Percentiles rank a stretch among this genome's conserved stretches.
Conservation (phyloP, 1,140 invertebrate species). For the Leptestheria dahalacensis region DNA sequence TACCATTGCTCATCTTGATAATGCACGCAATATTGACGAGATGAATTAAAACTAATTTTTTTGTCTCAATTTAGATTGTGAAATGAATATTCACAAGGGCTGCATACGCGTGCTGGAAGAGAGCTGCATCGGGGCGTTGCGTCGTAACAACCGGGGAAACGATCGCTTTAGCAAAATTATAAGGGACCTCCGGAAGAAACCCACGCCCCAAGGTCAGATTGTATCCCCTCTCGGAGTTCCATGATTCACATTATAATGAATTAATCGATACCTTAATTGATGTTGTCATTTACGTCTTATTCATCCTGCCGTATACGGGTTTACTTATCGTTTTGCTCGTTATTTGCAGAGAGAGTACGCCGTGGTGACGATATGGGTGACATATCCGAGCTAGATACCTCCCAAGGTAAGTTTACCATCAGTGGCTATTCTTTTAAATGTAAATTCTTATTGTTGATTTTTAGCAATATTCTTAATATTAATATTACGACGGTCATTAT, state of each 20-base stretch:
- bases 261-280: too few relatives aligned
- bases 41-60: slow-evolving; percentile 13
- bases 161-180: slow-evolving; percentile 26
- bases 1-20: too few relatives aligned
- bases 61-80: slow-evolving; percentile 51
- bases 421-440: too few relatives aligned
- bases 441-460: too few relatives aligned
- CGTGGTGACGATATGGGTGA: not conserved
- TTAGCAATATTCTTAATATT: too few relatives aligned
- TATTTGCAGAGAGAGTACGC: not conserved
- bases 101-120: slow-evolving; percentile 72
- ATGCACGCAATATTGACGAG: not conserved
- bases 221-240: too few relatives aligned
- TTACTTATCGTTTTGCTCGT: not conserved
- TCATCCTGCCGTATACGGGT: too few relatives aligned
- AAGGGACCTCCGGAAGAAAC: slow-evolving; percentile 26
- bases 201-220: not conserved
- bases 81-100: slow-evolving; percentile 68
- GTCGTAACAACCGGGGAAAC: slow-evolving; percentile 42
- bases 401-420: not conserved
- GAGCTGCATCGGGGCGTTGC: slow-evolving; percentile 59
- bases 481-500: too few relatives aligned
- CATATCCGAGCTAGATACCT: not conserved
- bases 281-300: too few relatives aligned
- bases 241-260: too few relatives aligned